These are phyloP conservation scores for Acridotheres tristis DNA, from an alignment of 2,797 vertebrate genomes.

Conservation along the genomic window DNA sequence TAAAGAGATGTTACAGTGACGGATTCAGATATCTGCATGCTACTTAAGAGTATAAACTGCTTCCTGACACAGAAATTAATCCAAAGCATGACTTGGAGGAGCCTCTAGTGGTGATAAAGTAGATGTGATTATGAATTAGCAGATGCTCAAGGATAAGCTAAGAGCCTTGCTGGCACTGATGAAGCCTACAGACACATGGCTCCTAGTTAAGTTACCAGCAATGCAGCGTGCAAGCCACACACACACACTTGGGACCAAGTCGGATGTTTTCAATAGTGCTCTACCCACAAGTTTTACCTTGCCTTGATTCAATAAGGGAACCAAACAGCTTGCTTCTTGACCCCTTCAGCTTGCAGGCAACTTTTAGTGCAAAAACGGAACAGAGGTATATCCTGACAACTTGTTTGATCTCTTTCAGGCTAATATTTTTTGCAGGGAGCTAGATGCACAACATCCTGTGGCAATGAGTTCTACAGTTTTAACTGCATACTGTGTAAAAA, in stretches of 20 bases:
- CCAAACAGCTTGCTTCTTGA: neutral
- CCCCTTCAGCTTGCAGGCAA: neutral
- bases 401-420: neutral
- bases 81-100: constrained; percentile 51
- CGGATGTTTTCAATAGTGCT: neutral
- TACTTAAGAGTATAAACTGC: neutral
- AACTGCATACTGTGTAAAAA: neutral
- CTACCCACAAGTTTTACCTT: neutral
- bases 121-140: constrained; percentile 18
- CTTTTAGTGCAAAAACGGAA: neutral
- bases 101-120: constrained; percentile 57
- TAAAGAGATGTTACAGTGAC: neutral
- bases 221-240: neutral
- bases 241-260: neutral
- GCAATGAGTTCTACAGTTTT: neutral
- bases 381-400: neutral
- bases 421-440: neutral
- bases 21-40: neutral
- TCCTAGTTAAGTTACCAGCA: neutral
- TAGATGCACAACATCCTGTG: neutral
- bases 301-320: neutral
- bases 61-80: neutral
- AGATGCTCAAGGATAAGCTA: neutral
- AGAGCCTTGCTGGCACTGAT: neutral
- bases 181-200: neutral